These are phyloP conservation scores for Crocodylus rhombifer DNA, from an alignment of 2,797 vertebrate species.

Conservation along the genomic window DNA sequence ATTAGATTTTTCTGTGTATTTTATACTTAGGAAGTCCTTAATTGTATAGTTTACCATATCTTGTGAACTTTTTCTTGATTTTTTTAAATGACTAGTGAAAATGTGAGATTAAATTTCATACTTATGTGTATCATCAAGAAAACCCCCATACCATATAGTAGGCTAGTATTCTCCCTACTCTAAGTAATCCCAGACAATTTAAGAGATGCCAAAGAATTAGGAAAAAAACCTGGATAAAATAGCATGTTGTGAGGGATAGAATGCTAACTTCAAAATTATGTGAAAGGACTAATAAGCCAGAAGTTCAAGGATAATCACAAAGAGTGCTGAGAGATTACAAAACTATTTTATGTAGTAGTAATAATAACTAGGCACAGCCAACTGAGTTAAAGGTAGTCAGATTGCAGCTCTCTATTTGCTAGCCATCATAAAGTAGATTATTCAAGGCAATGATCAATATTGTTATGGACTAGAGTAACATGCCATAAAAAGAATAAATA, in stretches of 20 bases:
- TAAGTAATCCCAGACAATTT: no score
- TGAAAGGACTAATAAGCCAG: neutral
- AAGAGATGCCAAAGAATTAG: no score
- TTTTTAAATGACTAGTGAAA: neutral
- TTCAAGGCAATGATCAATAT: slow-evolving; percentile 47
- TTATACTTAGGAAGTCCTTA: neutral
- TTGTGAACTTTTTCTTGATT: neutral
- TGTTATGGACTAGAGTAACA: slow-evolving; percentile 21
- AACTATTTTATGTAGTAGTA: neutral
- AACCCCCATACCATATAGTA: neutral
- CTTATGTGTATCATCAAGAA: neutral
- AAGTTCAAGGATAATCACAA: neutral
- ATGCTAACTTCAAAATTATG: neutral
- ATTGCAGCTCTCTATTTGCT: slow-evolving; percentile 37
- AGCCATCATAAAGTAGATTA: slow-evolving; percentile 42
- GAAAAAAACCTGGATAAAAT: no score
- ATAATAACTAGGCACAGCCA: neutral
- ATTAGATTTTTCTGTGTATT: neutral
- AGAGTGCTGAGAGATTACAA: neutral
- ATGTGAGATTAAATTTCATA: neutral
- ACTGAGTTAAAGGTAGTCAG: neutral
- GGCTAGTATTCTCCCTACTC: no score
- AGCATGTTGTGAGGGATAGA: no score
- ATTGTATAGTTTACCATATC: neutral
- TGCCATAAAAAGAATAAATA: slow-evolving; percentile 33